Percentiles rank a stretch among this genome's conserved stretches.
These are phyloP conservation scores for Tinamus guttatus DNA, from an alignment of 2,113 vertebrate genomes.

Conservation along the genomic window DNA sequence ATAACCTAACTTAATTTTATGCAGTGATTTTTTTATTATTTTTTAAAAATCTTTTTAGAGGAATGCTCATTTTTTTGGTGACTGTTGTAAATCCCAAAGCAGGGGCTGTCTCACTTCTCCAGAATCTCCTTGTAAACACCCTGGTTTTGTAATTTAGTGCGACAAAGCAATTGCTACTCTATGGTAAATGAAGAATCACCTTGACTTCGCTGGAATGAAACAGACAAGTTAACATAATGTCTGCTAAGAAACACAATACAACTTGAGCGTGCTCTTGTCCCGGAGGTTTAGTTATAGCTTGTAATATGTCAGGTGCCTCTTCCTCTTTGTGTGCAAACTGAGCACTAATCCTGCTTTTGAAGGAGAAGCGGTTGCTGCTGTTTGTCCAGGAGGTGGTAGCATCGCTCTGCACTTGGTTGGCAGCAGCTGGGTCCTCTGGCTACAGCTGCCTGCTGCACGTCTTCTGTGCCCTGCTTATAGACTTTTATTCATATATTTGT, in stretches of 20 bases:
- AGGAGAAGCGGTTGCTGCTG: accelerated
- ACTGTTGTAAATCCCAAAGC: neutral
- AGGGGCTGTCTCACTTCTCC: neutral
- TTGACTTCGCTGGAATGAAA: neutral
- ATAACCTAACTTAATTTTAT: neutral
- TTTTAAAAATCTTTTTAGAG: no score
- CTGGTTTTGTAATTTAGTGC: neutral
- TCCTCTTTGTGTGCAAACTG: accelerated
- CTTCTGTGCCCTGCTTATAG: neutral
- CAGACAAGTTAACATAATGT: neutral
- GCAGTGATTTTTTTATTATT: no score
- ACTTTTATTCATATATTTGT: neutral
- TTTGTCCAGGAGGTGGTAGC: constrained; percentile 78
- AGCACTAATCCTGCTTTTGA: accelerated
- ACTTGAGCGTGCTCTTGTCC: accelerated
- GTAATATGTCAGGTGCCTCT: accelerated
- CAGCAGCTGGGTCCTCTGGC: neutral
- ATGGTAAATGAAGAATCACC: neutral
- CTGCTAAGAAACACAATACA: neutral
- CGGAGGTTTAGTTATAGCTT: accelerated
- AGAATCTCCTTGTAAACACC: neutral
- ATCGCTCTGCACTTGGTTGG: constrained; percentile 63
- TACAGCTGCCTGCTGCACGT: neutral
- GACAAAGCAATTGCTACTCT: neutral
- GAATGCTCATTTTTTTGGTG: neutral